Base-by-base conservation (phyloP, 2,888 invertebrate genomes). In the Acleris literana region DNA sequence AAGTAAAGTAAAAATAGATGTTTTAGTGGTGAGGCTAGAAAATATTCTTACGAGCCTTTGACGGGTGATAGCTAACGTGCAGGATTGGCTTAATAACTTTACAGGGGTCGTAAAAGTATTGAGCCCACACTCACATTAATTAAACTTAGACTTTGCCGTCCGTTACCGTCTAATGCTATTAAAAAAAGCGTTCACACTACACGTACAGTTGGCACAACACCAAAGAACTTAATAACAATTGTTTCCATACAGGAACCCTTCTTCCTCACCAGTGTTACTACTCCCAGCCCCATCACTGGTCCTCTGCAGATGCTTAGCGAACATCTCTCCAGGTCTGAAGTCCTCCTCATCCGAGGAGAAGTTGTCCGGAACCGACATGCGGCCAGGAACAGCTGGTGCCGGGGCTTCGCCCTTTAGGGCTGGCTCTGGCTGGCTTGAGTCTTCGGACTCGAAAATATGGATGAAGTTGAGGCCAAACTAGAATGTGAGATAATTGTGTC, bases 381-480 rank as follows among this genome's bases (percentile, higher is more conserved):
- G 76, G 52, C 75, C 43, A 18, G 73, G 71, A 46, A 69, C 61
- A 55, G 63, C 51, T 60, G 72, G 59, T 29, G 49, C 16, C 65
- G 71, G 60, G 60, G 61, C 3, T 69, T 69, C 11, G 46, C 51
- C 17, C 60, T 62, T 48, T 44, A 33, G 51, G 33, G 57, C 61
- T 16, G 25, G 29, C 39, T 39, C 44, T 7, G 64, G 22, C 5
- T 29, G 7, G 5, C 46, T 16, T 5, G 71, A 72, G 57, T 69
- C 73, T 58, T 93, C 93, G 70, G 94, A 93, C 63, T 83, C 84
- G 70, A 82, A 85, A 11, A 97, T 85, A 76, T 95, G 96, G 57
- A 98, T 90, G 85, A 98, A 98, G 0, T 96, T 95, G 16, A 98
- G 83, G 0, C 98, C 98, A 85, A 95, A 98, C 85, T 96, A 94